A percentile compares a stretch with the other conserved stretches of the same genome.
phyloP scores from a whole-genome alignment of 2,113 vertebrate species.

The Rhinolophus sinicus region DNA sequence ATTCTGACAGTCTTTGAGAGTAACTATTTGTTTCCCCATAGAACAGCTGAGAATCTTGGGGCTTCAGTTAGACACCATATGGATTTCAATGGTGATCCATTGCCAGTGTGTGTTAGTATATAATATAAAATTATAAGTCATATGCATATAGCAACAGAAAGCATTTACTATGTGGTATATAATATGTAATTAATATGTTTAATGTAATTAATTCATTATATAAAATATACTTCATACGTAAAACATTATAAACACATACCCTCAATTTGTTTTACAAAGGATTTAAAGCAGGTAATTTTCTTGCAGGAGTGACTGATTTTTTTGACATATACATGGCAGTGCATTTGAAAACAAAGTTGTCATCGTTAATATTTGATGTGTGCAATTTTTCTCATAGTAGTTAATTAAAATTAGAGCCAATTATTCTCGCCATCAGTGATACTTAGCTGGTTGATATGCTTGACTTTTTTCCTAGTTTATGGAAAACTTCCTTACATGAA shows the following conservation, averaged over 20 bases:
- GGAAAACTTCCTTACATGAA: not conserved
- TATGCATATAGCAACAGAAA: not conserved
- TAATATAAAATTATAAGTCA: not conserved
- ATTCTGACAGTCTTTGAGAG: conserved; percentile 22
- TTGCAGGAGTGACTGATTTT: not conserved
- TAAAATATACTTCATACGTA: not conserved
- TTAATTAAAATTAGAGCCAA: not conserved
- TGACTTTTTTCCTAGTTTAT: conserved; percentile 21
- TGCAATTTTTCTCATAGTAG: conserved; percentile 10
- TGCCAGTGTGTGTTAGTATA: not conserved
- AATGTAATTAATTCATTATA: not conserved
- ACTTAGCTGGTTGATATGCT: not conserved
- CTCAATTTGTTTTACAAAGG: not conserved
- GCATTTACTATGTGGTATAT: not conserved
- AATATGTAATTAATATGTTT: not conserved
- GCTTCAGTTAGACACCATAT: not conserved
- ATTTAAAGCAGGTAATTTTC: conserved; percentile 30
- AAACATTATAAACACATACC: not conserved
- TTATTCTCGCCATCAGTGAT: not conserved
- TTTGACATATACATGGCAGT: not conserved
- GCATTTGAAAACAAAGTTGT: not conserved
- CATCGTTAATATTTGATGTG: not conserved
- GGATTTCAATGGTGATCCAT: not conserved
- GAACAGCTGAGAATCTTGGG: conserved; percentile 3
- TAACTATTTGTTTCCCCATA: not conserved